Percentiles rank a stretch among this genome's conserved stretches.
Evolutionary conservation across 2,797 vertebrate genomes (phyloP).

Genomic region (Phylloscopus collybita): DNA sequence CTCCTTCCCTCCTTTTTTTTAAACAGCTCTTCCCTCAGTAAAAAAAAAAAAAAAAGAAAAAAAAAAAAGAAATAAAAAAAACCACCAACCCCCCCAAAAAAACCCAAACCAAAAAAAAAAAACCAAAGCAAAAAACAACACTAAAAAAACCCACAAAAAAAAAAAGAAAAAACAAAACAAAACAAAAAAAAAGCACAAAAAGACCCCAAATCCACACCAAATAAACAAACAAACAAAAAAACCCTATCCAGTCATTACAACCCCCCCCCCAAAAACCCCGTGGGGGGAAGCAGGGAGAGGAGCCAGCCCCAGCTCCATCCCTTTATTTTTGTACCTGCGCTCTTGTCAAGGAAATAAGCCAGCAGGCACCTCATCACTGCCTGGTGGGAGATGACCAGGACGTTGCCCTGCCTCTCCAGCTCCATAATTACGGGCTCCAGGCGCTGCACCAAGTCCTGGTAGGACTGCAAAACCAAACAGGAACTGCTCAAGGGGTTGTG

Average conservation of each 20-base stretch:
- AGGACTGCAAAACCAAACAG: conserved; percentile 82
- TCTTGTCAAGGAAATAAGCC: conserved; percentile 97
- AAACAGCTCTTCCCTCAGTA: neutral
- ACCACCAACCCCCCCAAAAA: neutral
- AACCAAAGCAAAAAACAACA: too few relatives aligned
- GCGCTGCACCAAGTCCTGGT: conserved; percentile 96
- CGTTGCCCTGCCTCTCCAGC: conserved; percentile 92
- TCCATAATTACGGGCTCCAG: conserved; percentile 98
- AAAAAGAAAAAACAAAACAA: too few relatives aligned
- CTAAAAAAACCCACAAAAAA: too few relatives aligned
- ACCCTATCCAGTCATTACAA: neutral
- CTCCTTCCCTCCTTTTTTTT: neutral
- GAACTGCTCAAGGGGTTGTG: neutral
- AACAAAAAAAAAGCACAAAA: too few relatives aligned
- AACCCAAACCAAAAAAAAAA: too few relatives aligned
- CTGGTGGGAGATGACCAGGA: conserved; percentile 94
- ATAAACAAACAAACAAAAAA: neutral
- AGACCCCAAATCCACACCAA: too few relatives aligned
- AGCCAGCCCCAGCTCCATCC: neutral
- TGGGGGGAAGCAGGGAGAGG: neutral
- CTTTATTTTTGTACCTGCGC: conserved; percentile 83
- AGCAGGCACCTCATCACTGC: conserved; percentile 97
- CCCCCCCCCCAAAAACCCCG: neutral
- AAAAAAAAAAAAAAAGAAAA: neutral
- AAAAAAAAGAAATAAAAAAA: too few relatives aligned